These are phyloP conservation scores for Columba janthina DNA, from an alignment of 2,113 vertebrate genomes.

Conservation along the genomic window DNA sequence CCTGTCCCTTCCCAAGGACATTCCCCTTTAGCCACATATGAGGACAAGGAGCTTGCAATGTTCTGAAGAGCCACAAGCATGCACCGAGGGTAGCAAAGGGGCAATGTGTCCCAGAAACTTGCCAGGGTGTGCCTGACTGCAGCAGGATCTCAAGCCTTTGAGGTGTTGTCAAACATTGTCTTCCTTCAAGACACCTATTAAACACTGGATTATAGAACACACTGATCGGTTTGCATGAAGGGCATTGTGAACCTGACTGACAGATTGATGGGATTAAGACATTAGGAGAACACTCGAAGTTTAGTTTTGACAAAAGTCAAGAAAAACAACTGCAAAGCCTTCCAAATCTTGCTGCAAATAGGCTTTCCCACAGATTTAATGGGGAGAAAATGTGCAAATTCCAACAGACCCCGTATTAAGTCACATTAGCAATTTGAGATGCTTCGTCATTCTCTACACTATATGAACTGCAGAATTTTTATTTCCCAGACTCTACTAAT, in stretches of 20 bases:
- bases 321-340: neutral
- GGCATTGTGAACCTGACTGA: neutral
- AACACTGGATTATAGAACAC: neutral
- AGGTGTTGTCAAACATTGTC: neutral
- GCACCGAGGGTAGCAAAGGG: neutral
- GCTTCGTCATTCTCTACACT: slow-evolving; percentile 30
- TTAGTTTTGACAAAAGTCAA: neutral
- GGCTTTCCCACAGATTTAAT: neutral
- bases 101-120: fast-evolving
- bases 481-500: slow-evolving; percentile 33
- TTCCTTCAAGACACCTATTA: neutral
- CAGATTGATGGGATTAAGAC: neutral
- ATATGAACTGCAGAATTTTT: slow-evolving; percentile 27
- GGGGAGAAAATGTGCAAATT: neutral
- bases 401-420: neutral
- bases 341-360: slow-evolving; percentile 38
- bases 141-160: neutral
- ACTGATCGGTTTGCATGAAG: neutral
- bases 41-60: fast-evolving
- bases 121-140: neutral
- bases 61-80: fast-evolving
- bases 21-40: neutral
- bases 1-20: neutral
- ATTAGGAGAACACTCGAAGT: neutral
- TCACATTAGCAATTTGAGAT: slow-evolving; percentile 39